Evolutionary conservation across 92 coral and sea anemone species (phyloP).

Genomic region (Siderastrea siderea): DNA sequence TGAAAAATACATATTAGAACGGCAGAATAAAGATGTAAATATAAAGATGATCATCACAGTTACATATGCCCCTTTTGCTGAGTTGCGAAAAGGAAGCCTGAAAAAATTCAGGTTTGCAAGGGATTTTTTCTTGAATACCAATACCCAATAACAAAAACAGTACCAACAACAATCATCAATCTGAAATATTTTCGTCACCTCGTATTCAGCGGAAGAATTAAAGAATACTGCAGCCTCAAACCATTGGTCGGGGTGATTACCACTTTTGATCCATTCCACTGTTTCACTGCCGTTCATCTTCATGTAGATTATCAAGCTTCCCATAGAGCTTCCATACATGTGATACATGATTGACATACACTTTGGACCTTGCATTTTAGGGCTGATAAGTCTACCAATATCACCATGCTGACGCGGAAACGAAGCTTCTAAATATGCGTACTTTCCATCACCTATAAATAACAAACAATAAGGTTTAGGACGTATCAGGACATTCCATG

Average conservation of each 20-base stretch:
- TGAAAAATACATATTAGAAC: too few relatives aligned
- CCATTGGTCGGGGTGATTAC: slow-evolving; percentile 39
- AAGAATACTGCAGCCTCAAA: slow-evolving; percentile 24
- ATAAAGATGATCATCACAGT: too few relatives aligned
- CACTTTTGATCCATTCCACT: slow-evolving; percentile 45
- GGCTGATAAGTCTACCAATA: slow-evolving; percentile 37
- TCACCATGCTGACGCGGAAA: slow-evolving; percentile 34
- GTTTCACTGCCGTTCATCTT: slow-evolving; percentile 34
- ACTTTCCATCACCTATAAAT: slow-evolving; percentile 39
- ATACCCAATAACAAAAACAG: too few relatives aligned
- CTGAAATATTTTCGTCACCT: slow-evolving; percentile 28
- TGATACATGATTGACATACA: slow-evolving; percentile 46
- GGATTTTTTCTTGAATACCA: too few relatives aligned
- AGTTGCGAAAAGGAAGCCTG: too few relatives aligned
- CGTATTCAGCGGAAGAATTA: slow-evolving; percentile 18
- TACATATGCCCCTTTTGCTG: too few relatives aligned
- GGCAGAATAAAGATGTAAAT: too few relatives aligned
- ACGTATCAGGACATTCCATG: too few relatives aligned
- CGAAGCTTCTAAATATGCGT: slow-evolving; percentile 36
- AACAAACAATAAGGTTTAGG: not conserved
- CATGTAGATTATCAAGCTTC: slow-evolving; percentile 47
- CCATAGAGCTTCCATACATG: slow-evolving; percentile 46
- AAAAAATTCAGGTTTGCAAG: too few relatives aligned
- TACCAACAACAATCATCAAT: too few relatives aligned
- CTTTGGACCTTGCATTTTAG: slow-evolving; percentile 14